Conservation (phyloP, 2,797 vertebrate species). For the Sphenopsis melanotis region DNA sequence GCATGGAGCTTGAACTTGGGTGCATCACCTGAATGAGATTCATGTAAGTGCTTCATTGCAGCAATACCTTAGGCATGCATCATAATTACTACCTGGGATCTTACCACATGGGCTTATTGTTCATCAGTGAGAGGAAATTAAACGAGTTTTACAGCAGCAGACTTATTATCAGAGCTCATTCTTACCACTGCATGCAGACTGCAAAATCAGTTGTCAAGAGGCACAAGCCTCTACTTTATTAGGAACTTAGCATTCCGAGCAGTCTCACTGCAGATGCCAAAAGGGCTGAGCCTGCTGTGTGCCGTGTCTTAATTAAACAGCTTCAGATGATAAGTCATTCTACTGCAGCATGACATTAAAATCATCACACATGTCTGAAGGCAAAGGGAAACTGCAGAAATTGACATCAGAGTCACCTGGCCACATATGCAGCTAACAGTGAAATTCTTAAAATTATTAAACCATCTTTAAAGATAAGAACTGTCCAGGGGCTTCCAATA, state of each 20-base stretch:
- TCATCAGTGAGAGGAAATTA: constrained; percentile 25
- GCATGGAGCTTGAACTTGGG: background rate
- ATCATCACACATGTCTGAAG: background rate
- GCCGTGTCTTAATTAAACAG: constrained; percentile 51
- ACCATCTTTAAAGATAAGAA: background rate
- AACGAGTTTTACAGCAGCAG: background rate
- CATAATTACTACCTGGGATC: background rate
- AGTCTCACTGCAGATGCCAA: background rate
- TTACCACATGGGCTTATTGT: background rate
- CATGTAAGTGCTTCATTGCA: background rate
- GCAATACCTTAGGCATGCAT: background rate
- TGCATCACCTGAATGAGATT: background rate
- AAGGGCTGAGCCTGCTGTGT: constrained; percentile 31
- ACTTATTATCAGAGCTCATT: constrained; percentile 8
- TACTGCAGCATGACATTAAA: constrained; percentile 27
- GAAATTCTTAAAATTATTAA: background rate
- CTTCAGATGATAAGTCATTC: constrained; percentile 48
- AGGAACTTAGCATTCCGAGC: constrained; percentile 18
- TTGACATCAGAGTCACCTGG: background rate
- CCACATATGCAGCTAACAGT: background rate
- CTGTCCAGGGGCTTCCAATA: background rate
- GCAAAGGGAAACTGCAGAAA: background rate
- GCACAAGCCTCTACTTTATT: background rate
- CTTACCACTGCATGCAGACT: background rate
- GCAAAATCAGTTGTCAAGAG: background rate